Conservation (phyloP, 2,888 invertebrate species). For the Drosophila kuntzei region DNA sequence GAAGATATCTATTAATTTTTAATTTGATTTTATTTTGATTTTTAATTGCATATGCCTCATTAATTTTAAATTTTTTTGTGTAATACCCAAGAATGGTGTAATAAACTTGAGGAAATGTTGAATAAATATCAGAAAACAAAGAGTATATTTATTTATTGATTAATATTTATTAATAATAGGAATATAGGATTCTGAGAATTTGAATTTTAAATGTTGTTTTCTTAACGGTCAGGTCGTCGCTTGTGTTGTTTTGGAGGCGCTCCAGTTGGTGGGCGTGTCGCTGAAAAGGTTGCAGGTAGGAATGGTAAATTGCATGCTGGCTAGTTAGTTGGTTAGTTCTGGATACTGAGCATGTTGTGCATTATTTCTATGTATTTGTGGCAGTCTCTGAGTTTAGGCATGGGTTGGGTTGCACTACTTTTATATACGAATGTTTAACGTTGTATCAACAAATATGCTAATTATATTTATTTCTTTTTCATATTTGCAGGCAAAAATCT, state of each 20-base stretch:
- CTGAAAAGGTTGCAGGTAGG: constrained; percentile 59
- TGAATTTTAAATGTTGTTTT: constrained; percentile 9
- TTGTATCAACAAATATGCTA: background rate
- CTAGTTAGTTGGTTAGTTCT: constrained; percentile 32
- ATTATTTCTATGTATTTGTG: constrained; percentile 26
- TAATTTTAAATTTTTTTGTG: background rate
- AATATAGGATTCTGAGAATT: background rate
- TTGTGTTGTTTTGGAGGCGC: constrained; percentile 81
- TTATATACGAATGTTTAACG: background rate
- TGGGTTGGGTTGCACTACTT: constrained; percentile 28
- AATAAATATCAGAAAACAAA: background rate
- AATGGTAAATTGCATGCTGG: constrained; percentile 42
- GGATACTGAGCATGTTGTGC: constrained; percentile 47
- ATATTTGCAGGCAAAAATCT: constrained; percentile 96
- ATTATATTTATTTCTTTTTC: constrained; percentile 16
- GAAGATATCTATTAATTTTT: background rate
- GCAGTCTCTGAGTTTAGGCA: constrained; percentile 41
- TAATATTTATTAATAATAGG: too few species aligned
- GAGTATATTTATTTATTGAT: too few species aligned
- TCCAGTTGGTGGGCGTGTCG: constrained; percentile 69
- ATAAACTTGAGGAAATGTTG: background rate
- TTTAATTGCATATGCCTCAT: background rate
- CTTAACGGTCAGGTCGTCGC: constrained; percentile 79
- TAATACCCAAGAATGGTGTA: background rate
- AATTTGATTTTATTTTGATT: too few species aligned